A percentile compares a stretch with the other conserved stretches of the same genome.
Evolutionary conservation across 2,113 vertebrate species (phyloP).

Genomic region (Bagarius yarrelli): DNA sequence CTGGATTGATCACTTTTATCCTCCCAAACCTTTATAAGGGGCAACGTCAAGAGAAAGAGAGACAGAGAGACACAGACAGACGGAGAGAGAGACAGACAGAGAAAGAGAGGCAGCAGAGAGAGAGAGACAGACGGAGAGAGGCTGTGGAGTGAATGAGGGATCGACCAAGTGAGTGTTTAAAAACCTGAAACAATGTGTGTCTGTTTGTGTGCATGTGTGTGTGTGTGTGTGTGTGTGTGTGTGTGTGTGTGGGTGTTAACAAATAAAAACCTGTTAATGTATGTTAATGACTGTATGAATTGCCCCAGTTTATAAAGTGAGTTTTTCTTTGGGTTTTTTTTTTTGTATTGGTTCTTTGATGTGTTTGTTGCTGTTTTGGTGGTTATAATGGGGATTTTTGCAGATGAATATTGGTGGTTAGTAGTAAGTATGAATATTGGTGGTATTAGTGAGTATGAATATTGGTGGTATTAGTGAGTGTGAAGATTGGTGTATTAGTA

Average conservation of each 20-base stretch:
- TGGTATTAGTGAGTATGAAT: too few relatives aligned
- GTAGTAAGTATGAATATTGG: too few relatives aligned
- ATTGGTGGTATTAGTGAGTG: too few relatives aligned
- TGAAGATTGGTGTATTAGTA: too few relatives aligned
- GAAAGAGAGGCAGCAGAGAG: neutral
- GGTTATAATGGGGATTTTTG: too few relatives aligned
- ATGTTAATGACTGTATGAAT: too few relatives aligned
- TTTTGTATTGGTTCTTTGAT: too few relatives aligned
- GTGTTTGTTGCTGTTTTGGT: too few relatives aligned
- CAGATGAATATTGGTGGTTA: too few relatives aligned
- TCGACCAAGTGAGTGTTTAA: neutral
- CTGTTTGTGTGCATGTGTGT: neutral
- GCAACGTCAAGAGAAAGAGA: neutral
- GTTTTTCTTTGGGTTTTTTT: too few relatives aligned
- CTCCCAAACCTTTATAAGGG: slow-evolving; percentile 40
- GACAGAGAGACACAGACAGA: neutral
- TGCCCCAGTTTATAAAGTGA: too few relatives aligned
- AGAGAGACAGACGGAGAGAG: neutral
- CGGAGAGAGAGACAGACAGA: neutral
- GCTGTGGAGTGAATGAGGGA: neutral
- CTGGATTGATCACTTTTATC: slow-evolving; percentile 14
- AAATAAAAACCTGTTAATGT: too few relatives aligned
- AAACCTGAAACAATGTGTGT: neutral
- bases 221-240: neutral
- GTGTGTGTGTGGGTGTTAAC: neutral